Base-by-base conservation (phyloP, 2,888 invertebrate genomes). In the Scrobipalpa atriplicella region DNA sequence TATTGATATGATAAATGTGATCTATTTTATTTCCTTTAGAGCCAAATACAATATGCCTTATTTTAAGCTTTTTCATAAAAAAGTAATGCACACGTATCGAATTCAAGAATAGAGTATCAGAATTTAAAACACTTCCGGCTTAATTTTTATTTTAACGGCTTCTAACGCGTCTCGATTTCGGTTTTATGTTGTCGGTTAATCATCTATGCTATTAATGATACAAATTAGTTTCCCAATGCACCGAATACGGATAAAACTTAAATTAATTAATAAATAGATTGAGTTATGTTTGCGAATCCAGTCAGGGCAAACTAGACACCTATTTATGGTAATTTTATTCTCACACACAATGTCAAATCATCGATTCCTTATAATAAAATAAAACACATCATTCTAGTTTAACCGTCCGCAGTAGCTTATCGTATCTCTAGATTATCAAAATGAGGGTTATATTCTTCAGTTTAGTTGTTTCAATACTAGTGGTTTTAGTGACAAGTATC, bases 291-390 rank as follows among this genome's bases (percentile, higher is more conserved):
- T 67, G 71, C 73, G 74, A 77, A 74, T 67, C 67, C 69, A 67
- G 75, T 86, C 85, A 85, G 80, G 85, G 85, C 80, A 72, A 87
- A 77, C 86, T 69, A 74, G 83, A 80, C 73, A 75, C 73, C 71
- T 73, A 77, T 78, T 79, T 79, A 82, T 84, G 80, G 72, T 72
- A 82, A 82, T 78, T 69, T 67, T 72, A 77, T 72, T 73, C 75
- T 77, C 56, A 64, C 70, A 70, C 69, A 73, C 71, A 72, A 74
- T 69, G 73, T 68, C 73, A 70, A 72, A 66, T 66, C 69, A 71
- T 74, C 68, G 69, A 69, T 72, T 73, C 65, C 66, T 66, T 71
- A 68, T 69, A 72, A 73, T 67, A 67, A 68, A 72, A 73, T 67
- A 67, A 68, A 72, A 73, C 70, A 71, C 66, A 72, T 68, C 80